Percentiles rank a stretch among this genome's conserved stretches.
phyloP scores from a whole-genome alignment of 1,140 invertebrate genomes.

The Pissodes strobi region DNA sequence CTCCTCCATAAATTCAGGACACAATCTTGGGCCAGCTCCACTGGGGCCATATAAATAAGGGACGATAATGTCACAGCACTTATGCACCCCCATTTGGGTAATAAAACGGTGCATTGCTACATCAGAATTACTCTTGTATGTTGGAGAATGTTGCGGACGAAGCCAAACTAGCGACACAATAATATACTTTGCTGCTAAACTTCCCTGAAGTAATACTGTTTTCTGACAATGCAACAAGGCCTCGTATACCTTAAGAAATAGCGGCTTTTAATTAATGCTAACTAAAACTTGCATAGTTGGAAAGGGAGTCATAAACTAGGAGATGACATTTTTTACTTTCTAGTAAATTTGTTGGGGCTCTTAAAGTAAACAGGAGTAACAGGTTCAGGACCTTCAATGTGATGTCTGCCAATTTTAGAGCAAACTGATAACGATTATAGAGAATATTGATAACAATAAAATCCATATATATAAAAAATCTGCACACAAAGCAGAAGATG shows the following conservation, averaged over 20 bases:
- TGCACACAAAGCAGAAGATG: too few species aligned
- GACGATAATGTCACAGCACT: constrained; percentile 11
- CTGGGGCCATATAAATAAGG: constrained; percentile 12
- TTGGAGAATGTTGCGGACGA: background rate
- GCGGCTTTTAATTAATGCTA: background rate
- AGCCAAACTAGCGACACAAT: constrained; percentile 5
- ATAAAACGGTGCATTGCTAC: constrained; percentile 7
- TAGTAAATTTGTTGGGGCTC: too few species aligned
- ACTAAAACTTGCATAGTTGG: background rate
- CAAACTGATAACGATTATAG: too few species aligned
- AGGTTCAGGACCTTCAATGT: too few species aligned
- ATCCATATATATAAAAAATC: too few species aligned
- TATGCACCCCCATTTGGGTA: constrained; percentile 14
- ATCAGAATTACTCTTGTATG: background rate
- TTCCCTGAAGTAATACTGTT: background rate
- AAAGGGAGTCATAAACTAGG: too few species aligned
- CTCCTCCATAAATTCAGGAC: too few species aligned
- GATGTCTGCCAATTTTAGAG: too few species aligned
- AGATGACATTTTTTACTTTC: too few species aligned
- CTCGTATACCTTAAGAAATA: constrained; percentile 3
- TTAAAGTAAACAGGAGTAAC: too few species aligned
- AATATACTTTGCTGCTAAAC: constrained; percentile 1
- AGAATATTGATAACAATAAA: too few species aligned
- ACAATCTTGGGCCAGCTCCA: constrained; percentile 15
- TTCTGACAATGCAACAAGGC: background rate